Percentiles rank a stretch among this genome's conserved stretches.
Conservation (phyloP, 1,140 invertebrate species). For the Cheumatopsyche charites region DNA sequence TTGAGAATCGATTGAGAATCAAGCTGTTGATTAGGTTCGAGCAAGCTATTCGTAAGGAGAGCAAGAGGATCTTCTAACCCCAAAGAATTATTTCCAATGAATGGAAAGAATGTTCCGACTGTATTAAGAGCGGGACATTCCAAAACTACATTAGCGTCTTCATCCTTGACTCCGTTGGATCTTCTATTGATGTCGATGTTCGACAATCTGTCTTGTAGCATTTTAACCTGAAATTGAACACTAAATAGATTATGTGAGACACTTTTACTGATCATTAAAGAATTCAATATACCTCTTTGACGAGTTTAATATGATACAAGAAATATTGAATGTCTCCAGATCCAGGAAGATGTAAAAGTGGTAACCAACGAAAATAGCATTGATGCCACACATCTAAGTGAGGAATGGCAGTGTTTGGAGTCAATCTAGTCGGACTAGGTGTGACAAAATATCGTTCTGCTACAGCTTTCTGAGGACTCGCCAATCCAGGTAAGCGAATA, state of each 20-base stretch:
- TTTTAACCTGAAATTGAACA: constrained; percentile 30
- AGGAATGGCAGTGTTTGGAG: constrained; percentile 63
- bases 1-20: constrained; percentile 60
- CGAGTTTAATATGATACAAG: constrained; percentile 51
- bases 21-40: constrained; percentile 54
- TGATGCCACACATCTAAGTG: constrained; percentile 82
- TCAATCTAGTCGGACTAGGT: constrained; percentile 51
- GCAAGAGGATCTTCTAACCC: constrained; percentile 45
- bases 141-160: neutral
- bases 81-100: constrained; percentile 49
- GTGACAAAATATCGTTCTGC: constrained; percentile 28
- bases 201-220: constrained; percentile 36
- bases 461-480: constrained; percentile 39
- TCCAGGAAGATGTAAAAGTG: constrained; percentile 78
- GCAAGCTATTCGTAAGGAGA: constrained; percentile 53
- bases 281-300: constrained; percentile 49
- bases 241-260: no score
- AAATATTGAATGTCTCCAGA: constrained; percentile 66
- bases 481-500: constrained; percentile 44
- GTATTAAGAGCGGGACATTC: constrained; percentile 34
- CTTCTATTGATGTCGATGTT: constrained; percentile 16
- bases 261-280: neutral
- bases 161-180: constrained; percentile 39
- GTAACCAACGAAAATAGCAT: constrained; percentile 89
- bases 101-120: constrained; percentile 57